Percentiles rank a stretch among this genome's conserved stretches.
Evolutionary conservation across 1,140 invertebrate species (phyloP).

Genomic region (Caenorhabditis latens): DNA sequence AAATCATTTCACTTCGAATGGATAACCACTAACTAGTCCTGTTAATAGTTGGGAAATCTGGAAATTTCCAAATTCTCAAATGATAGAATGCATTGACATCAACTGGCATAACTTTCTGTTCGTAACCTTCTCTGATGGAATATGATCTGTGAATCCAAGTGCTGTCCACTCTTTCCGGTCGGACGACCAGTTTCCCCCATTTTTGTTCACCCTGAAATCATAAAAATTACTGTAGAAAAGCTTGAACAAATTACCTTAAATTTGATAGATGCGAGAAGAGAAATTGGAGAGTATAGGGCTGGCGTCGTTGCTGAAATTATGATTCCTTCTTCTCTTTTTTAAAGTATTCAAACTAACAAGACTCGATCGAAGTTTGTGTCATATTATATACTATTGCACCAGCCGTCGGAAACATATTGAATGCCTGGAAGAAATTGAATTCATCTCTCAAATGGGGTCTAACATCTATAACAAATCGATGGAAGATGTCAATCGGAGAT

Average conservation of each 20-base stretch:
- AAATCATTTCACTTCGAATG: not conserved
- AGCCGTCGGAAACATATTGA: constrained; percentile 41
- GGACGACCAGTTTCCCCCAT: constrained; percentile 62
- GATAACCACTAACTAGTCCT: not conserved
- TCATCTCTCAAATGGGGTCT: not conserved
- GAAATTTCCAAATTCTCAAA: constrained; percentile 54
- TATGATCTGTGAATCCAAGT: constrained; percentile 58
- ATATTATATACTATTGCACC: constrained; percentile 60
- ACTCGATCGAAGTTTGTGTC: constrained; percentile 45
- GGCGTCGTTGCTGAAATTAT: constrained; percentile 43
- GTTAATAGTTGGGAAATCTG: constrained; percentile 3
- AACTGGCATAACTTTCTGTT: constrained; percentile 55
- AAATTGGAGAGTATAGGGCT: constrained; percentile 21
- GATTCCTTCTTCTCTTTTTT: not conserved
- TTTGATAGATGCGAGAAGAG: constrained; percentile 23
- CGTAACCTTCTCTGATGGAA: constrained; percentile 28
- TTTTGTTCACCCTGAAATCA: not conserved
- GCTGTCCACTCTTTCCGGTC: constrained; percentile 56
- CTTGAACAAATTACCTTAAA: constrained; percentile 1
- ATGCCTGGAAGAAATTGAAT: constrained; percentile 18
- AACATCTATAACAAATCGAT: not conserved
- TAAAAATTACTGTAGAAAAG: not conserved
- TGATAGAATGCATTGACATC: constrained; percentile 53
- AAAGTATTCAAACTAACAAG: not conserved
- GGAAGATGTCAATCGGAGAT: not conserved